phyloP scores from a whole-genome alignment of 2,113 vertebrate genomes.

The Ochotona curzoniae region DNA sequence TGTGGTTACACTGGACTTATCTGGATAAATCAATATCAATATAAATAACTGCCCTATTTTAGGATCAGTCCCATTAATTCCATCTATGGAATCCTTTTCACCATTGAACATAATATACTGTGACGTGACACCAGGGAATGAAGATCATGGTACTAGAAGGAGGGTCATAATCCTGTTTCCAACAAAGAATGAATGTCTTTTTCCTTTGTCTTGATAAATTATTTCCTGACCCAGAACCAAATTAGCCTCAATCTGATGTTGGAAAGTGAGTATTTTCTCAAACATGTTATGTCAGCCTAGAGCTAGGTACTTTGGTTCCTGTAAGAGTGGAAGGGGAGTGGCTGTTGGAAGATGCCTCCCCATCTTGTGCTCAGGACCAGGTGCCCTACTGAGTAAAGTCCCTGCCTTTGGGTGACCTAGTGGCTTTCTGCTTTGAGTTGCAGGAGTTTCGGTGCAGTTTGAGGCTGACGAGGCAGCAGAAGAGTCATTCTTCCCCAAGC shows the following conservation, averaged over 20 bases:
- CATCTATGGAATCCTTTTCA: background rate
- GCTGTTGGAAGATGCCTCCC: background rate
- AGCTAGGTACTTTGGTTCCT: background rate
- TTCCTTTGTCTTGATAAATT: constrained; percentile 17
- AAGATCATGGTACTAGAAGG: background rate
- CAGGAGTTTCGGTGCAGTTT: constrained; percentile 71
- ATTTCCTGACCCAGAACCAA: background rate
- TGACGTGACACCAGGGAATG: background rate
- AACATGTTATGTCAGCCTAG: background rate
- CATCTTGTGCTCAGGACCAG: constrained; percentile 2
- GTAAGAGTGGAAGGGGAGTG: background rate
- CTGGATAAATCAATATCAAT: background rate
- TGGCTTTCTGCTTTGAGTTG: constrained; percentile 74
- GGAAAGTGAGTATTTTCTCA: constrained; percentile 5
- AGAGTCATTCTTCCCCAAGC: constrained; percentile 72
- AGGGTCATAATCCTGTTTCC: constrained; percentile 8
- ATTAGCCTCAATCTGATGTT: background rate
- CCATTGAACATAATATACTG: background rate
- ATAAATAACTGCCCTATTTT: constrained; percentile 17
- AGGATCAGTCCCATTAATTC: constrained; percentile 8
- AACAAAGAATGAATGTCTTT: background rate
- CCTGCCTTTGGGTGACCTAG: background rate
- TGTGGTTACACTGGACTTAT: background rate
- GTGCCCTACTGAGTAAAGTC: background rate
- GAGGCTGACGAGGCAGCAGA: constrained; percentile 56